These are phyloP conservation scores for Andrena hattorfiana DNA, from an alignment of 2,888 invertebrate species.

Conservation along the genomic window DNA sequence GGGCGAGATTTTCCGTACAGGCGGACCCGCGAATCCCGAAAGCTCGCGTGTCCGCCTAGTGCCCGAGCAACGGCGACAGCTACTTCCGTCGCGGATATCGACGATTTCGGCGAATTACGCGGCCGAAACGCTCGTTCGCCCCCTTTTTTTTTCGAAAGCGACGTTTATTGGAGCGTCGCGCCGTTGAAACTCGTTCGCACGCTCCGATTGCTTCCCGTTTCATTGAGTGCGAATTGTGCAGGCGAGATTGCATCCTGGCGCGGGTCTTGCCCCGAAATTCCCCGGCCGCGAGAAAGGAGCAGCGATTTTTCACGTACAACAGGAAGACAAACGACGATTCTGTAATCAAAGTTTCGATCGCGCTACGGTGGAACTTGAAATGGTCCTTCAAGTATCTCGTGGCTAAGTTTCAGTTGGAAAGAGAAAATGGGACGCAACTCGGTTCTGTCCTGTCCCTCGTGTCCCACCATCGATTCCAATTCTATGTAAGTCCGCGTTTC, in stretches of 20 bases:
- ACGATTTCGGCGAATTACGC: slow-evolving; percentile 6
- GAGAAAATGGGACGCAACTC: too few species aligned
- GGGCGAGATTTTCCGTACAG: background rate
- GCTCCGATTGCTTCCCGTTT: slow-evolving; percentile 46
- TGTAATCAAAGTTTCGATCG: too few species aligned
- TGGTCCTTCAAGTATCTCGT: too few species aligned
- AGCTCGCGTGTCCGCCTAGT: background rate
- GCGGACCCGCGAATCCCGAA: background rate
- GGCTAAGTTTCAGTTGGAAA: too few species aligned
- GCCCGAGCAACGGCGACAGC: too few species aligned
- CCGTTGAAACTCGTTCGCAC: slow-evolving; percentile 29
- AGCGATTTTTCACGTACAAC: background rate
- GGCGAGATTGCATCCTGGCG: background rate
- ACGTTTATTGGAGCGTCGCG: slow-evolving; percentile 41
- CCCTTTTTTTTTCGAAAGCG: background rate
- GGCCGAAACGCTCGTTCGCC: background rate
- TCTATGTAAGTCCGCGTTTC: background rate
- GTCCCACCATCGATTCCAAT: background rate
- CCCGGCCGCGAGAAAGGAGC: background rate
- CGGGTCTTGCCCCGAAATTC: slow-evolving; percentile 12
- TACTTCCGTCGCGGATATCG: slow-evolving; percentile 23
- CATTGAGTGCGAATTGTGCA: slow-evolving; percentile 16
- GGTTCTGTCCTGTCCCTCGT: too few species aligned
- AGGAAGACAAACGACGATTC: too few species aligned
- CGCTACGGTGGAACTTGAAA: too few species aligned